phyloP scores from a whole-genome alignment of 2,888 invertebrate genomes.

The Lampropteryx suffumata region DNA sequence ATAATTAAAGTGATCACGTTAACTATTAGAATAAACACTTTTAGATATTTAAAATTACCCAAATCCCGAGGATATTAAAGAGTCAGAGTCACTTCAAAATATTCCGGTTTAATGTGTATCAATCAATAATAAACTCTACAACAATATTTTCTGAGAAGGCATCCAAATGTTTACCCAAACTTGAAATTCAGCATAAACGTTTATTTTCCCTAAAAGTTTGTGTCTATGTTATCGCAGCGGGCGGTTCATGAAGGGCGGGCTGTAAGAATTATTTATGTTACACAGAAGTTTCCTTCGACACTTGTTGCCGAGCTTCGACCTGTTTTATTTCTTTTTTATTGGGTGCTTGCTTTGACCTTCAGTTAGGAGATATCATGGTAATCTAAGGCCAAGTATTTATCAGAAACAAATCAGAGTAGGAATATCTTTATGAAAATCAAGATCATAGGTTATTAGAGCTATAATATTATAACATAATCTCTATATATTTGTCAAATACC shows the following conservation, averaged over 20 bases:
- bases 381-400: no score
- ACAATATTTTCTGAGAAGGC: background rate
- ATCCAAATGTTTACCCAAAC: slow-evolving; percentile 16
- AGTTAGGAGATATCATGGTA: no score
- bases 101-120: background rate
- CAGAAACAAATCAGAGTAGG: no score
- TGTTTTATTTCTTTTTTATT: slow-evolving; percentile 18
- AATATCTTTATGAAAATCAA: no score
- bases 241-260: slow-evolving; percentile 11
- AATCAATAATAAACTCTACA: background rate
- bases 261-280: slow-evolving; percentile 31
- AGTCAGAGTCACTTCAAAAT: no score
- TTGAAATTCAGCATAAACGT: slow-evolving; percentile 28
- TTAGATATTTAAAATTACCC: no score
- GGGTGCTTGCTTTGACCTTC: slow-evolving; percentile 2
- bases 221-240: slow-evolving; percentile 13
- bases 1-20: no score
- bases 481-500: no score
- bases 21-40: no score
- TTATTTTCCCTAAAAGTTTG: slow-evolving; percentile 30
- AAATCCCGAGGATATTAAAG: no score
- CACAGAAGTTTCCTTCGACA: slow-evolving; percentile 26
- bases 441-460: no score
- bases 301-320: slow-evolving; percentile 29
- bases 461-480: no score